Base-by-base conservation (phyloP, 2,113 vertebrate species). In the Heliornis fulica region DNA sequence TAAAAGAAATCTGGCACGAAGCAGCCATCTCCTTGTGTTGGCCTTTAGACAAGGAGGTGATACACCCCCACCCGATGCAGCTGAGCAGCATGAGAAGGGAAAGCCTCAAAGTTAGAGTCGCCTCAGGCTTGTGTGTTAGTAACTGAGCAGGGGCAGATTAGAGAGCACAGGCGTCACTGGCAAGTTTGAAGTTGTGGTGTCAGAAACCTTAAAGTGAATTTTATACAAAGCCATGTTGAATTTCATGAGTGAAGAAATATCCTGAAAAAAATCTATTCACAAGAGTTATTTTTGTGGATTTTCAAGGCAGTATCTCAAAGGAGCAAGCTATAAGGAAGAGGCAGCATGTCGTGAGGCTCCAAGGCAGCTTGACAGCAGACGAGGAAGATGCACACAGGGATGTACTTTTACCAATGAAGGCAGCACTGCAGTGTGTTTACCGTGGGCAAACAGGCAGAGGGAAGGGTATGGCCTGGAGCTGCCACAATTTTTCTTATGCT, bases 381-480 rank as follows among this genome's bases (percentile, higher is more conserved):
- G 66, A 54, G 18, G 64, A 87, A 34, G 90, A 48, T 0, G 1
- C 17, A 7, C 7, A 5, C 3, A 7, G 43, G 61, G 19, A 61
- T 0, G 0, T 16, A 26, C 22, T 68, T 20, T 11, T 32, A 14
- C 14, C 2, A 3, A 36, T 14, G 32, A 60, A 68, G 74, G 41
- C n/a, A 50, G 28, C 32, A 23, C 18, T 1, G 2, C 29, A 21
- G n/a, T 0, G 0, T 64, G 6, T 21, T 76, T 56, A n/a, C 22
- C 0, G 0, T 0, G 2, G 29, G 43, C 36, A 54, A 50, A 61
- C 0, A 18, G 57, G 31, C 4, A 23, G 22, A 83, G 51, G 26
- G 26, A 59, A 34, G 9, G 72, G 32, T 57, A 77, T 20, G 43
- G 34, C 26, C 38, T 70, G 51, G 57, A 57, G 9, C 36, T 60